Evolutionary conservation across 2,888 invertebrate genomes (phyloP).

Genomic region (Adelognathus sp.): DNA sequence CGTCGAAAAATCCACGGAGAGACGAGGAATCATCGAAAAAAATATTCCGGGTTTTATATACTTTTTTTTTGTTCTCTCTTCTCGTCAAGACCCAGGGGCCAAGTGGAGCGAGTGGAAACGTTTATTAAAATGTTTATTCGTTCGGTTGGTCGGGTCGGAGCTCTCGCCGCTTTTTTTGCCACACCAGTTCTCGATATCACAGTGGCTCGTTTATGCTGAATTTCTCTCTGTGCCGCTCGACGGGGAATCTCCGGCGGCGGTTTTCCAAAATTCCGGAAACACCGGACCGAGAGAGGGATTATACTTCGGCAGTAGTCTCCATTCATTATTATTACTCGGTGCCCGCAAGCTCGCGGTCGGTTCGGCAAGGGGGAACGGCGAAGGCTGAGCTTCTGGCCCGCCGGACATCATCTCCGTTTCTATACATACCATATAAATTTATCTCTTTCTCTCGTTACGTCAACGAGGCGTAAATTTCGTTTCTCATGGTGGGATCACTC

Average conservation of each 20-base stretch:
- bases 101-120: slow-evolving; percentile 46
- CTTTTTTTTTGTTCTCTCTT: no score
- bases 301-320: slow-evolving; percentile 52
- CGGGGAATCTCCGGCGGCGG: slow-evolving; percentile 19
- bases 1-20: slow-evolving; percentile 28
- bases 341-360: slow-evolving; percentile 43
- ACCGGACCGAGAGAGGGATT: slow-evolving; percentile 55
- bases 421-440: no score
- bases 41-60: no score
- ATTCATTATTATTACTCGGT: slow-evolving; percentile 59
- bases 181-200: slow-evolving; percentile 48
- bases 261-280: slow-evolving; percentile 52
- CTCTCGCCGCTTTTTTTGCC: slow-evolving; percentile 29
- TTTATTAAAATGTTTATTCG: slow-evolving; percentile 73
- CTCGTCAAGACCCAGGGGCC: slow-evolving; percentile 29
- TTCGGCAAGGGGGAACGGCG: no score
- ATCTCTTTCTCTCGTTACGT: slow-evolving; percentile 41
- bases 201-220: slow-evolving; percentile 25
- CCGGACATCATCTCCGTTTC: slow-evolving; percentile 33
- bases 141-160: slow-evolving; percentile 34
- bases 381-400: slow-evolving; percentile 47
- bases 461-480: slow-evolving; percentile 59
- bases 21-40: slow-evolving; percentile 36
- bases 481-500: slow-evolving; percentile 52
- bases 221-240: slow-evolving; percentile 19